phyloP scores from a whole-genome alignment of 2,888 invertebrate species.

The Ctenicera cuprea region DNA sequence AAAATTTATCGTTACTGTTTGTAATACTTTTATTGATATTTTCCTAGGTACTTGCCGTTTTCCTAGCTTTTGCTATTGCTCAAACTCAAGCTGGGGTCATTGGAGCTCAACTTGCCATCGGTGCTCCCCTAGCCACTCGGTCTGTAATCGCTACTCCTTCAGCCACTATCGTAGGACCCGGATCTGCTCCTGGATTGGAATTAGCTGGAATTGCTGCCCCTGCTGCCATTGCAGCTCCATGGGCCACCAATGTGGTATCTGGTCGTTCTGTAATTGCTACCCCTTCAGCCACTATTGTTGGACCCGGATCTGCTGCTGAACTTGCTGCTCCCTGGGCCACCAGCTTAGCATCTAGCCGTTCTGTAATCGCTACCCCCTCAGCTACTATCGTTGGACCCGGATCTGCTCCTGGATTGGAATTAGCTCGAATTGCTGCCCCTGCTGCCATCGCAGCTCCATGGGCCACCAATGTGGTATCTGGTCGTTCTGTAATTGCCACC shows the following conservation, averaged over 20 bases:
- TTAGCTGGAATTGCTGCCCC: not conserved
- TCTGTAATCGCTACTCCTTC: too few species aligned
- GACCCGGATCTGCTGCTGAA: not conserved
- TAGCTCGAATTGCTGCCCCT: not conserved
- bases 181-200: too few species aligned
- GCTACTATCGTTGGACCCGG: too few species aligned
- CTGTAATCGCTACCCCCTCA: too few species aligned
- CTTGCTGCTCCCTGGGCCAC: not conserved
- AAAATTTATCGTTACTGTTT: not conserved
- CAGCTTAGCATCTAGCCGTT: too few species aligned
- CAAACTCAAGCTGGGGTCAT: constrained; percentile 45
- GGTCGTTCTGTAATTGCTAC: too few species aligned
- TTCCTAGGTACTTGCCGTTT: constrained; percentile 20
- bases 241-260: not conserved
- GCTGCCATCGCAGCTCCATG: constrained; percentile 5
- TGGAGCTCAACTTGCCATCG: constrained; percentile 35
- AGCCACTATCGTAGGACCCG: too few species aligned
- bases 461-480: not conserved
- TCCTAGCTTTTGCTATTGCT: constrained; percentile 41
- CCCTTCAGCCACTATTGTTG: too few species aligned
- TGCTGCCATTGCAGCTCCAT: too few species aligned
- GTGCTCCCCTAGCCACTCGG: constrained; percentile 4
- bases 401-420: too few species aligned
- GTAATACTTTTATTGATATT: not conserved
- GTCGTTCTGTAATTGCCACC: too few species aligned